Base-by-base conservation (phyloP, 2,113 vertebrate genomes). In the Tragulus kanchil region DNA sequence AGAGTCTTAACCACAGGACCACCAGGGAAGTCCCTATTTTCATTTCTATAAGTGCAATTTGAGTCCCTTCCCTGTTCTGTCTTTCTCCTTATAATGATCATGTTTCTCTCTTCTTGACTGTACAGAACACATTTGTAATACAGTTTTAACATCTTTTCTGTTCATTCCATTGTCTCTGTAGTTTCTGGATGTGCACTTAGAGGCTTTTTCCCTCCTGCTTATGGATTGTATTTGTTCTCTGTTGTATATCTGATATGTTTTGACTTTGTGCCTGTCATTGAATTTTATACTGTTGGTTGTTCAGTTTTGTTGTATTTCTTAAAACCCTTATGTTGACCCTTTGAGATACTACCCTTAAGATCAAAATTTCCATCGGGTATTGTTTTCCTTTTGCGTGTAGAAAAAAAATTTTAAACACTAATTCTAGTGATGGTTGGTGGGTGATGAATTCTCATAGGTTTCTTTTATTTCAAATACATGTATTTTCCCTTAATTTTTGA, bases 401-500 rank as follows among this genome's bases (percentile, higher is more conserved):
- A 45, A 73, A 73, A 73, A 25, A 73, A 14, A 42, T 16, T 67
- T 79, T 69, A 54, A 61, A 79, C 4, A 16, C 15, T 71, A 81
- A 77, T n/a, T 94, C 13, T 90, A 85, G 48, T 85, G 21, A 16
- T 90, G 23, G 45, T 93, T 65, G 77, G 17, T 67, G 87, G 31
- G 19, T 84, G 25, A n/a, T 94, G 67, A 93, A 31, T 73, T 73
- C 36, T 81, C 77, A 83, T 11, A 67, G 50, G 16, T 82, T 50
- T 95, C 36, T 65, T 90, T 42, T 64, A 56, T 23, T 83, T 31
- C 85, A 48, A 48, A 71, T 87, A 86, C 16, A 50, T 54, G 89
- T 69, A 84, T 73, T 79, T 95, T 96, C 16, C 79, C 58, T 89
- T 89, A 58, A 79, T 54, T 78, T 90, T 96, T 86, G 75, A 81